Base-by-base conservation (phyloP, 2,888 invertebrate genomes). In the Drosophila mercatorum region DNA sequence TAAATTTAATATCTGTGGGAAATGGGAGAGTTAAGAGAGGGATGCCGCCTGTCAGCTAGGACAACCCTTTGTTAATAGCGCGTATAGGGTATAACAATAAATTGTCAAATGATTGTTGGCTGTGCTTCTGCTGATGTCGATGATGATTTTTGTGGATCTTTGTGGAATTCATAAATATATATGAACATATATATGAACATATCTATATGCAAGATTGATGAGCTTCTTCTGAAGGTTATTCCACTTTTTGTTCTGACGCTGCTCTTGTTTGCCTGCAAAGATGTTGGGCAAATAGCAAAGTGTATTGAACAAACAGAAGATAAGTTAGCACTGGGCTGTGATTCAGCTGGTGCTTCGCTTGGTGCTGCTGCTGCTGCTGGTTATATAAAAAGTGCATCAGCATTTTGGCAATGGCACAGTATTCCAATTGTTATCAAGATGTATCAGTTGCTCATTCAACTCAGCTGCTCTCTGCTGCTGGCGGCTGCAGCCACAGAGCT, bases 161-260 rank as follows among this genome's bases (percentile, higher is more conserved):
- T 51, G 49, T 17, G n/a, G 34, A 36, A 36, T 22, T 34, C 6
- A 17, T 36, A 51, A 12, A 47, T 17, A 10, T 41, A n/a, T 11
- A 4, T 22, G 72, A 10, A n/a, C 17, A 17, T 17, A 17, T 17
- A n/a, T 11, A 5, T 22, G 72, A 55, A 73, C 57, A n/a, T 41
- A n/a, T 22, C 4, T 36, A 73, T 59, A 64, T 71, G 56, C 68
- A 75, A 80, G 80, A 82, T 88, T 78, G 75, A 83, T 73, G 88
- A 81, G 86, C 61, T 52, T 36, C 65, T 44, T 31, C 36, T 43
- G 52, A 85, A 82, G 83, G 86, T 85, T 78, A 80, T 88, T 82
- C 72, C 88, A 80, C 80, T 78, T 82, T 81, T 75, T 62, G 47
- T 22, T 66, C 36, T 60, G 49, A 26, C 26, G 28, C 46, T 46